phyloP scores from a whole-genome alignment of 1,140 invertebrate genomes.

The Ctenoplectra terminalis region DNA sequence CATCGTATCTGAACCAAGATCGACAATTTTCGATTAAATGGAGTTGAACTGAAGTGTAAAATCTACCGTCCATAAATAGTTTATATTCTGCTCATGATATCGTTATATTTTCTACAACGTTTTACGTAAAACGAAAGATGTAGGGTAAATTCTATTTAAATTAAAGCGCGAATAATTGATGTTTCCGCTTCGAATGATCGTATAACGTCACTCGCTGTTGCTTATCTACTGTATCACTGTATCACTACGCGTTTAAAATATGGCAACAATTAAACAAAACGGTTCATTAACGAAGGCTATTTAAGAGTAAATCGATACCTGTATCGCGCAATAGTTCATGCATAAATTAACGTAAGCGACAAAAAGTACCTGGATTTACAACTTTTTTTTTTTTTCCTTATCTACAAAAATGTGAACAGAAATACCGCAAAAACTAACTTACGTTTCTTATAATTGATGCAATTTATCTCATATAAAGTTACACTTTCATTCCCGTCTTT shows the following conservation, averaged over 20 bases:
- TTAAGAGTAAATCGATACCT: neutral
- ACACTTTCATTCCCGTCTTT: too few relatives aligned
- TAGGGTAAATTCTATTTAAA: neutral
- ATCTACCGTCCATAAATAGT: neutral
- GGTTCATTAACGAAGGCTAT: neutral
- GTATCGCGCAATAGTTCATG: neutral
- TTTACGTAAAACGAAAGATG: neutral
- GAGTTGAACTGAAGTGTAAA: neutral
- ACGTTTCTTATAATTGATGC: neutral
- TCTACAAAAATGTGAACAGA: neutral
- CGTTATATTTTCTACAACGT: neutral
- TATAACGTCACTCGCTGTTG: neutral
- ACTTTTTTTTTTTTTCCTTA: too few relatives aligned
- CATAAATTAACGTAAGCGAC: too few relatives aligned
- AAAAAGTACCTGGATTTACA: neutral
- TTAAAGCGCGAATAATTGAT: conserved; percentile 3
- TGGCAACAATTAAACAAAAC: neutral
- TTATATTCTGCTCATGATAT: neutral
- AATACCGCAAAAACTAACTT: neutral
- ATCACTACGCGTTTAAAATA: too few relatives aligned
- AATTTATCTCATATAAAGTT: neutral
- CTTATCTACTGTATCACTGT: neutral
- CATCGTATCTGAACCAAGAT: neutral
- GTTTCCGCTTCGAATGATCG: neutral
- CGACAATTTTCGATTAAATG: neutral